phyloP scores from a whole-genome alignment of 2,888 invertebrate genomes.

The Gastrophysa polygoni region DNA sequence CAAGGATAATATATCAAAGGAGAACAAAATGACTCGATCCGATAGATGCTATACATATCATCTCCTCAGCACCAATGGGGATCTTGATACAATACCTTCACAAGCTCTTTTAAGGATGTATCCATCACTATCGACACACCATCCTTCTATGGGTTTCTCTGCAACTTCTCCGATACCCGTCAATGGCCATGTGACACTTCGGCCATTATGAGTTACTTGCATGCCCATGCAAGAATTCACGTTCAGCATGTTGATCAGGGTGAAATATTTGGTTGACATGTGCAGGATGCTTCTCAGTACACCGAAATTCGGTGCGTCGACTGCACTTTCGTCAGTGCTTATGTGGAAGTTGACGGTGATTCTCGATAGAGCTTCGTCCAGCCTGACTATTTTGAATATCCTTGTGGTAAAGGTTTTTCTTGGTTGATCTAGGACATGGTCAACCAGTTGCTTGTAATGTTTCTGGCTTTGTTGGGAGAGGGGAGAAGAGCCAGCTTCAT shows the following conservation, averaged over 20 bases:
- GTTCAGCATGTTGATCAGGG: conserved; percentile 25
- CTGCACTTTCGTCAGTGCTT: conserved; percentile 6
- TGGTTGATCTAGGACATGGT: conserved; percentile 9
- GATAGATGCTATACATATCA: no score
- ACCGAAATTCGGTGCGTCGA: not conserved
- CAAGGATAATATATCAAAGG: no score
- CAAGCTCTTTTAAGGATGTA: conserved; percentile 64
- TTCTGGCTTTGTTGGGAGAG: conserved; percentile 29
- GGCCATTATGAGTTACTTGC: conserved; percentile 10
- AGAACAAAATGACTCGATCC: no score
- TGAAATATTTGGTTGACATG: conserved; percentile 4
- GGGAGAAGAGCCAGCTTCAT: conserved; percentile 34
- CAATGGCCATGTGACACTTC: conserved; percentile 36
- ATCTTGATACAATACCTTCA: no score
- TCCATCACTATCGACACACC: conserved; percentile 63
- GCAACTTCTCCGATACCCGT: conserved; percentile 15
- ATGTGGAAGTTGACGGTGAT: conserved; percentile 42
- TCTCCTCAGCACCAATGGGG: no score
- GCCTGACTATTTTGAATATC: conserved; percentile 38
- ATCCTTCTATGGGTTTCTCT: conserved; percentile 32
- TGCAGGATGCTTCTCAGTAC: not conserved
- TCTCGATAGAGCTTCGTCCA: conserved; percentile 34
- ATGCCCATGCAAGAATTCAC: conserved; percentile 30
- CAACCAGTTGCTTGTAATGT: conserved; percentile 26
- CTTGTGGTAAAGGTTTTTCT: conserved; percentile 32